phyloP scores from a whole-genome alignment of 1,140 invertebrate species.

The Drepana arcuata region DNA sequence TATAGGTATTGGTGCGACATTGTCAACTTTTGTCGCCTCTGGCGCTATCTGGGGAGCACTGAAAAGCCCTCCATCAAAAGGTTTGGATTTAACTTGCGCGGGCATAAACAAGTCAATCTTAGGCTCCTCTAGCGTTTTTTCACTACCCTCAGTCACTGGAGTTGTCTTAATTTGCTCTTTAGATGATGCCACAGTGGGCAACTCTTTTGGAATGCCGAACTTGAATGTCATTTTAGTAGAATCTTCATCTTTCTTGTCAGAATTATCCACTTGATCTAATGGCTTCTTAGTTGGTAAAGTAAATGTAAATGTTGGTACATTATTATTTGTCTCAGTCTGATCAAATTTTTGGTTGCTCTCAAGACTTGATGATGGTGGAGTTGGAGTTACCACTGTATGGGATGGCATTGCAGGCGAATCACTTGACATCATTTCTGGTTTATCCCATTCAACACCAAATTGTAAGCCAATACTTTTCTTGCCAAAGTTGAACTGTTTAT shows the following conservation, averaged over 20 bases:
- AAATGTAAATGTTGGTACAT: slow-evolving; percentile 51
- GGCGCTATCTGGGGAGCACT: slow-evolving; percentile 8
- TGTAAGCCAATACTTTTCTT: slow-evolving; percentile 37
- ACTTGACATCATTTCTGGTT: too few species aligned
- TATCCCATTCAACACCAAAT: slow-evolving; percentile 72
- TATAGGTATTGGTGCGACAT: not conserved
- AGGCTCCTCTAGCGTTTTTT: slow-evolving; percentile 27
- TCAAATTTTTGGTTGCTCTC: too few species aligned
- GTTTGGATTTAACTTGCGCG: slow-evolving; percentile 8
- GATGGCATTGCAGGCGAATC: too few species aligned
- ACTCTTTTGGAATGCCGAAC: slow-evolving; percentile 46
- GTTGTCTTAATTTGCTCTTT: too few species aligned
- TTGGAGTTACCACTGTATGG: too few species aligned
- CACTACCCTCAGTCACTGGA: slow-evolving; percentile 16
- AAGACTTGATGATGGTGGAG: too few species aligned
- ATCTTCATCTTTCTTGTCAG: slow-evolving; percentile 15
- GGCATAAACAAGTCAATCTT: slow-evolving; percentile 13
- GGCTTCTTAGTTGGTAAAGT: slow-evolving; percentile 28
- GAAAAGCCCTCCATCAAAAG: not conserved
- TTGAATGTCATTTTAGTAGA: slow-evolving; percentile 22
- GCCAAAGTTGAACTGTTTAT: slow-evolving; percentile 37
- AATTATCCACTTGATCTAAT: slow-evolving; percentile 10
- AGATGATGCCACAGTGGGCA: slow-evolving; percentile 3
- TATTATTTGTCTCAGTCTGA: slow-evolving; percentile 45
- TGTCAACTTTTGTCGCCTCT: not conserved